Evolutionary conservation across 2,888 invertebrate species (phyloP).

Genomic region (Schrankia costaestrigalis): DNA sequence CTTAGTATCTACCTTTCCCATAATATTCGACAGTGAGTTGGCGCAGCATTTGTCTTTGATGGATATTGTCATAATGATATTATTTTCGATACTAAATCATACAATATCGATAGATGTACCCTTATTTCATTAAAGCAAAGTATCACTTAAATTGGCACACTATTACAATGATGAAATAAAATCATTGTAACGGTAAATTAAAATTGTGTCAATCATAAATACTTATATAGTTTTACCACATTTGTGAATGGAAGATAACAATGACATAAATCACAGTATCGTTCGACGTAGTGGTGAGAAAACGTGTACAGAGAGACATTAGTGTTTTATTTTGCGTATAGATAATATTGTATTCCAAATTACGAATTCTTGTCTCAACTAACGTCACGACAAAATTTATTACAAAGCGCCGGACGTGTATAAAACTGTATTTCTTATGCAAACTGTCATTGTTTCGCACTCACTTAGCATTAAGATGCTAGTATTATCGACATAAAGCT

Average conservation of each 20-base stretch:
- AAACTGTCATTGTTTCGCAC: constrained; percentile 49
- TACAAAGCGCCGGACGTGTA: constrained; percentile 47
- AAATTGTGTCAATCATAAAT: too few species aligned
- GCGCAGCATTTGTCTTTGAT: too few species aligned
- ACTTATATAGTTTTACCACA: constrained; percentile 6
- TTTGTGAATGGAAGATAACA: too few species aligned
- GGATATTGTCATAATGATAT: too few species aligned
- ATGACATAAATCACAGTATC: constrained; percentile 23
- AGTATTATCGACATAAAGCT: constrained; percentile 21
- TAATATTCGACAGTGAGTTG: too few species aligned
- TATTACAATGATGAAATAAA: too few species aligned
- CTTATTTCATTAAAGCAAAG: too few species aligned
- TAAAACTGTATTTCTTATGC: constrained; percentile 46
- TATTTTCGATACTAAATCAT: too few species aligned
- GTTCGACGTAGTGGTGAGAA: constrained; percentile 15
- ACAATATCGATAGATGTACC: too few species aligned
- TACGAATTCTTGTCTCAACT: constrained; percentile 38
- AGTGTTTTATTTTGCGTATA: neutral
- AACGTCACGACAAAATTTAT: constrained; percentile 41
- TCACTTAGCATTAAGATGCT: constrained; percentile 27
- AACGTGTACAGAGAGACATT: constrained; percentile 14
- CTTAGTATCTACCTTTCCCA: too few species aligned
- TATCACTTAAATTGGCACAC: too few species aligned
- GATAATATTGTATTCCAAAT: constrained; percentile 7
- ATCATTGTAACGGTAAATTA: too few species aligned